phyloP scores from a whole-genome alignment of 2,113 vertebrate genomes.

The Rutilus rutilus region DNA sequence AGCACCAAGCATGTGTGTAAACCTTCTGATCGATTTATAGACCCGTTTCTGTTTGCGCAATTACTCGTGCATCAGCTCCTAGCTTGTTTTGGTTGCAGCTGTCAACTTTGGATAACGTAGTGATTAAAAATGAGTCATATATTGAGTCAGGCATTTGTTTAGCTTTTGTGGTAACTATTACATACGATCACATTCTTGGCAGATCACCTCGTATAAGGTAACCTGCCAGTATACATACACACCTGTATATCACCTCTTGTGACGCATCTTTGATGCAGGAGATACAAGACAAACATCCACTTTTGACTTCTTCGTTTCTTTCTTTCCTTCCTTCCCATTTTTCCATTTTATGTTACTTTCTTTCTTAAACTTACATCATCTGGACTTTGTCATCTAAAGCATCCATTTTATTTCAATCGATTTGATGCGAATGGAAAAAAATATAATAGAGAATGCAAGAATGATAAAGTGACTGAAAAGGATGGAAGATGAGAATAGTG shows the following conservation, averaged over 20 bases:
- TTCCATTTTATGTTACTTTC: constrained; percentile 15
- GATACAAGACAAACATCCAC: background rate
- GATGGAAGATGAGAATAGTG: constrained; percentile 5
- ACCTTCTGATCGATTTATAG: background rate
- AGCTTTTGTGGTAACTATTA: constrained; percentile 69
- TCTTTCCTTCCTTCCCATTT: background rate
- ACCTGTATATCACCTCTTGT: background rate
- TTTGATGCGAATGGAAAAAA: constrained; percentile 53
- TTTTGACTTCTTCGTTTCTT: constrained; percentile 26
- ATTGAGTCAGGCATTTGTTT: constrained; percentile 75
- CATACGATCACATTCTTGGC: background rate
- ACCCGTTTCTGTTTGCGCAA: constrained; percentile 23
- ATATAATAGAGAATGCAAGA: constrained; percentile 55
- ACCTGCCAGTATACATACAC: background rate
- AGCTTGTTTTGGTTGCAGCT: constrained; percentile 49
- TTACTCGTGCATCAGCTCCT: constrained; percentile 19
- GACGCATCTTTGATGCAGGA: background rate
- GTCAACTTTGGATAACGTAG: constrained; percentile 56
- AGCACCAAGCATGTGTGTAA: background rate
- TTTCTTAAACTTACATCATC: constrained; percentile 38
- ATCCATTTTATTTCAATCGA: constrained; percentile 38
- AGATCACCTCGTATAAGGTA: background rate
- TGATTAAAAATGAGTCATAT: constrained; percentile 77
- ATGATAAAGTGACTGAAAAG: constrained; percentile 7
- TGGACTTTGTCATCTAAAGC: constrained; percentile 40